Base-by-base conservation (phyloP, 2,888 invertebrate species). In the Coleophora deauratella region DNA sequence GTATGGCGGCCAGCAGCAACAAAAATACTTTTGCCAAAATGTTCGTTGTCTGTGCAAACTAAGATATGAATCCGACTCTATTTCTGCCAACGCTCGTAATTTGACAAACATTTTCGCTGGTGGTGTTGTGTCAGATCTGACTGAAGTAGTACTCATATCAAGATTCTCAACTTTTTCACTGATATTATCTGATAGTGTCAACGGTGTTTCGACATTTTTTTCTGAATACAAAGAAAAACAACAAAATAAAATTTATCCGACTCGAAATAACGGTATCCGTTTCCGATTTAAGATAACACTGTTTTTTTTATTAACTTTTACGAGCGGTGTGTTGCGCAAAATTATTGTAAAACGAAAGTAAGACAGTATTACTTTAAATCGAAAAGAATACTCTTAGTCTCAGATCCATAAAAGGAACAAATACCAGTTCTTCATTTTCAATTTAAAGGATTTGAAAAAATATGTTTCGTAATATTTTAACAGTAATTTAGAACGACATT, bases 351-450 rank as follows among this genome's bases (percentile, higher is more conserved):
- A 46, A 44, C 45, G 59, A 51, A 49, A 41, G 38, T 27, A 62
- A 55, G 56, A 69, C 71, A 73, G 69, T 72, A 68, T 61, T 71
- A 72, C 56, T 72, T 66, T 62, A 66, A 69, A 62, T 52, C 52
- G 45, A 49, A 41, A 30, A 28, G 38, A 40, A 38, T 32, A 21
- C 21, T 21, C 21, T 31, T 14, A 14, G 10, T 21, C 21, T 31
- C 15, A 14, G 10, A 37, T 10, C 15, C 27, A 37, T 3, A 28
- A 37, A 28, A 27, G 35, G 13, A 10, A 11, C 12, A 33, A 4
- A 14, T 21, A 21, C 21, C 21, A 21, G 21, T 21, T 21, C 6
- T 4, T 21, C 21, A 21, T 21, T 21, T 21, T 21, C n/a, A n/a
- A 21, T 21, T 33, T 40, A 33, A 13, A 21, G 21, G 3, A 21